Evolutionary conservation across 2,888 invertebrate genomes (phyloP), one percentile per base, ranked within the genome.

Genomic region (Stenurella melanura): DNA sequence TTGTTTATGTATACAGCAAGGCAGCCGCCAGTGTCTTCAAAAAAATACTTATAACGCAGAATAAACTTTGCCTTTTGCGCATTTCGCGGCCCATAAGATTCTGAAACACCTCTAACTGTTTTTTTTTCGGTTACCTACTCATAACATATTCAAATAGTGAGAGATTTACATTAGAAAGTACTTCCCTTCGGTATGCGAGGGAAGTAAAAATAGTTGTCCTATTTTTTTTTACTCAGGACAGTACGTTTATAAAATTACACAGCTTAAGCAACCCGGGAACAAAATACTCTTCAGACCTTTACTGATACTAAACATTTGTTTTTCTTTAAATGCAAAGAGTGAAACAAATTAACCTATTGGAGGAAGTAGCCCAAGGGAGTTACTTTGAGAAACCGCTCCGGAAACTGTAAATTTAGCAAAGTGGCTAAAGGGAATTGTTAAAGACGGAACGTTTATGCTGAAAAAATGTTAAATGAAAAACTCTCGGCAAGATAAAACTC

Each of bases 401-500:
- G 67, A 67, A 67, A 67, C 67, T 67, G 67, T 67, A 67, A 67
- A 67, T 67, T 67, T 67, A 18, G 34, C 67, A 67, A 67, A 50
- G 67, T 67, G 67, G 38, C 67, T 26, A 54, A 67, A 67, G 67
- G 67, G 67, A 67, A 67, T 67, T 67, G 67, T 54, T 67, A 38
- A 34, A 67, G 54, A 50, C 26, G 67, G 54, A 67, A 54, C 67
- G 19, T 50, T 42, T 38, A 21, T 26, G 21, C 6, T 15, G 54
- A 54, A 67, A 67, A 67, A 67, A 67, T 56, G 67, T 50, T 54
- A 67, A 67, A 67, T 67, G 67, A 67, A 67, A 67, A 67, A 67
- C 54, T 38, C 67, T 9, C 64, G 54, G 19, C 2, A 19, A 67
- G 67, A 67, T 54, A 67, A 67, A 67, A 50, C 67, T 67, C 50